phyloP scores from a whole-genome alignment of 2,888 invertebrate species.

The Ramazzottius varieornatus region DNA sequence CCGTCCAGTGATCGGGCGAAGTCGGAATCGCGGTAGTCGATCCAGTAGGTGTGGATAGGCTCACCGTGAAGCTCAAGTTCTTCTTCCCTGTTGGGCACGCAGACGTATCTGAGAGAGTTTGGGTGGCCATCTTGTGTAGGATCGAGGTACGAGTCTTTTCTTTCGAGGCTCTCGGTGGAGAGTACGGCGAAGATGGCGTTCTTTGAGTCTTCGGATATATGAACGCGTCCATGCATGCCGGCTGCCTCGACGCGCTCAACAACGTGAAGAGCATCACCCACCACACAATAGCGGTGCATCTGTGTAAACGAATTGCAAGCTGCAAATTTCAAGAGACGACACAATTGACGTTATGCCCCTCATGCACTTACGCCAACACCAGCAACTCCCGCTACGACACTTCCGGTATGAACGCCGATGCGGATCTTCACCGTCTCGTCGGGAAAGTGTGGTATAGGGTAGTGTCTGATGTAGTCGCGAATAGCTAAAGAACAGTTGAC shows the following conservation, averaged over 20 bases:
- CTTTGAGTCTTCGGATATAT: not conserved
- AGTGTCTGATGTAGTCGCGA: not conserved
- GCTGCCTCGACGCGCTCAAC: not conserved
- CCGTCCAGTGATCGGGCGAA: not conserved
- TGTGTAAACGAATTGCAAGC: not conserved
- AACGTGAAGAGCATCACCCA: not conserved
- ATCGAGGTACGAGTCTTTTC: not conserved
- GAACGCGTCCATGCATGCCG: not conserved
- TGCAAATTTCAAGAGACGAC: not conserved
- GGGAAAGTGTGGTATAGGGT: conserved; percentile 4
- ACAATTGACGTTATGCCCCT: not conserved
- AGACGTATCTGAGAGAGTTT: not conserved
- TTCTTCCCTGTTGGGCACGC: not conserved
- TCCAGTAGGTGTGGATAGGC: not conserved
- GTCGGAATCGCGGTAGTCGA: not conserved
- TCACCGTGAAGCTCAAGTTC: not conserved
- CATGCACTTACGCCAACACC: conserved; percentile 2
- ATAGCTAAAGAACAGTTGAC: conserved; percentile 4
- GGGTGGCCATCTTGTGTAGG: not conserved
- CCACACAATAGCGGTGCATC: conserved; percentile 2
- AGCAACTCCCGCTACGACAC: not conserved
- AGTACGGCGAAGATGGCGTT: not conserved
- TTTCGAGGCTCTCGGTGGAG: not conserved
- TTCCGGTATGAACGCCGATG: conserved; percentile 7
- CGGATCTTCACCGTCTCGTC: conserved; percentile 5